Base-by-base conservation (phyloP, 35 echinoderm and acorn worm species). In the Lytechinus variegatus region DNA sequence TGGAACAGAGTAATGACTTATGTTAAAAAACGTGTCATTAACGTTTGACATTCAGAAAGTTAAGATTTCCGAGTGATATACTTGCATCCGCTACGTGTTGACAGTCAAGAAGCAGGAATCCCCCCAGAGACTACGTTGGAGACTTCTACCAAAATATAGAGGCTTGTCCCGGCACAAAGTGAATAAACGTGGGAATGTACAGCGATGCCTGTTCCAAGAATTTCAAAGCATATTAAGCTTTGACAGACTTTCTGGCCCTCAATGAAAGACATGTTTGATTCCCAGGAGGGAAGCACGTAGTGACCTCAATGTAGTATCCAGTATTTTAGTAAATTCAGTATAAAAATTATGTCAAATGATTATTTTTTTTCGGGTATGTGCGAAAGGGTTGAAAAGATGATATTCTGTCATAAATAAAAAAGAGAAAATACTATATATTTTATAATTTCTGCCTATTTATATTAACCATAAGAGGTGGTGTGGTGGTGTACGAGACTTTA, bases 391-490 rank as follows among this genome's bases (percentile, higher is more conserved):
- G 66, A 79, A 79, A 79, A 79, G 66, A 79, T 72, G 7, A 72
- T 79, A 79, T 79, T 79, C 66, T 79, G 66, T 79, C 66, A 79
- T 79, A 79, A 79, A 79, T 79, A 24, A 79, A 79, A 79, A 79
- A 79, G 88, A 90, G 52, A 90, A 90, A 52, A 90, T 54, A 52
- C 88, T 90, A 28, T 90, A 90, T 90, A 90, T 90, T 90, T 90
- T 90, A 90, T 90, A 52, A 90, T 90, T 90, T 90, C 88, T 90
- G 88, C 88, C 88, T 90, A 90, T 90, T 90, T 90, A 90, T 90
- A 90, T 54, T 52, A 90, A 90, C 28, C 66, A 79, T 79, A 79
- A 79, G 66, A 79, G 66, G n/a, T 79, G 66, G 19, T 79, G 16
- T 79, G 66, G 21, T 79, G 66, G 66, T 79, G 66, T 79, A 79